Conservation (phyloP, 2,113 vertebrate species). For the Ancistrus triradiatus region DNA sequence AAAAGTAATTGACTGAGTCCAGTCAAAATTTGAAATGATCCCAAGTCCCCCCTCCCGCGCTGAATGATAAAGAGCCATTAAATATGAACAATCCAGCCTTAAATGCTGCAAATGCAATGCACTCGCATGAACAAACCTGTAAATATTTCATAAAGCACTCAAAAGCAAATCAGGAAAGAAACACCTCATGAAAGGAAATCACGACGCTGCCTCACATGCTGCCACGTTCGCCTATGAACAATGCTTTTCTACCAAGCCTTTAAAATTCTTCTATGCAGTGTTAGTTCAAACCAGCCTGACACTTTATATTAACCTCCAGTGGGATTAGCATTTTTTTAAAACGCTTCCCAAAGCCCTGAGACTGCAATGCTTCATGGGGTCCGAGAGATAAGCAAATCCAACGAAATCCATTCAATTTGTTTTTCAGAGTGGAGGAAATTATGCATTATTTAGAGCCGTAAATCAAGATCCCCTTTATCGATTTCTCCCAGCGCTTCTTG, state of each 20-base stretch:
- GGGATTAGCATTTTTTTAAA: slow-evolving; percentile 76
- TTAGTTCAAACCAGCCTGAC: slow-evolving; percentile 59
- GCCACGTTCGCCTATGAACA: too few relatives aligned
- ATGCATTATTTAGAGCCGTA: slow-evolving; percentile 69
- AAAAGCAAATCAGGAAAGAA: neutral
- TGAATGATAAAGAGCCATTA: slow-evolving; percentile 33
- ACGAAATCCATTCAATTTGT: slow-evolving; percentile 82
- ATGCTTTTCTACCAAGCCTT: too few relatives aligned
- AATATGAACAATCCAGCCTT: slow-evolving; percentile 33
- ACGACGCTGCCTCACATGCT: too few relatives aligned
- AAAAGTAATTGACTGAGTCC: slow-evolving; percentile 51
- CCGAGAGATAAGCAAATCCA: slow-evolving; percentile 80
- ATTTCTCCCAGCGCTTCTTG: neutral
- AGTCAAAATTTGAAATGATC: slow-evolving; percentile 48
- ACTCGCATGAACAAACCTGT: neutral
- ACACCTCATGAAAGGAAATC: neutral
- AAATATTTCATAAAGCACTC: neutral
- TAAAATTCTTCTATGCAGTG: too few relatives aligned
- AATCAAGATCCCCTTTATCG: slow-evolving; percentile 55
- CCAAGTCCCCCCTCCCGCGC: slow-evolving; percentile 4
- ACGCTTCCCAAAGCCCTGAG: slow-evolving; percentile 69
- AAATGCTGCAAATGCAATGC: slow-evolving; percentile 8
- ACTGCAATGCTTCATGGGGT: slow-evolving; percentile 71
- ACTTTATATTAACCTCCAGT: slow-evolving; percentile 70
- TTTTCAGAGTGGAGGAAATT: slow-evolving; percentile 75